Percentiles rank a stretch among this genome's conserved stretches.
phyloP scores from a whole-genome alignment of 2,113 vertebrate genomes.

The Oncorhynchus masou region DNA sequence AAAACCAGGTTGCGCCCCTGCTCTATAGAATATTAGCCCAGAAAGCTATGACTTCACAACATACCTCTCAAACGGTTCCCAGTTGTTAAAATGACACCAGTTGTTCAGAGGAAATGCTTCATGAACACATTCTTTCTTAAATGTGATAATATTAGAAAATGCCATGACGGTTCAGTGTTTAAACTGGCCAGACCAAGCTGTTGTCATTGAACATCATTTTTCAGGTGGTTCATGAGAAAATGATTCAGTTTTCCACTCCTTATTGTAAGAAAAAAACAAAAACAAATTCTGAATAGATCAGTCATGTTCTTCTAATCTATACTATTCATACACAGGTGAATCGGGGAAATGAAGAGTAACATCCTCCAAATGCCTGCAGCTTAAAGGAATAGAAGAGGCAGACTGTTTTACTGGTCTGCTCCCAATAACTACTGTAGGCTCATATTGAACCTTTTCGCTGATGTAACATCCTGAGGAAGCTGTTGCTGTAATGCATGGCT shows the following conservation, averaged over 20 bases:
- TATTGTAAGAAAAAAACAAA: neutral
- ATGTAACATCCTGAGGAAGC: slow-evolving; percentile 64
- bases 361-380: slow-evolving; percentile 20
- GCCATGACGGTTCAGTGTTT: slow-evolving; percentile 21
- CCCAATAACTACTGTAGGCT: slow-evolving; percentile 14
- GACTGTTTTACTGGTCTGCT: slow-evolving; percentile 17
- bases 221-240: slow-evolving; percentile 13
- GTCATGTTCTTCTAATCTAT: neutral
- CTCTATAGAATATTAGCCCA: slow-evolving; percentile 51
- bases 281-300: neutral
- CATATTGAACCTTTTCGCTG: slow-evolving; percentile 43
- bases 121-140: slow-evolving; percentile 29
- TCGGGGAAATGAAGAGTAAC: slow-evolving; percentile 28
- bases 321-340: slow-evolving; percentile 20
- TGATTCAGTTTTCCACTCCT: neutral
- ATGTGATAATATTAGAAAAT: slow-evolving; percentile 29
- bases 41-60: slow-evolving; percentile 66
- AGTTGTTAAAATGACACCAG: slow-evolving; percentile 55
- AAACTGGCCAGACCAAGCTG: slow-evolving; percentile 12
- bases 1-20: slow-evolving; percentile 9
- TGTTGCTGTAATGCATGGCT: slow-evolving; percentile 52
- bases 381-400: neutral
- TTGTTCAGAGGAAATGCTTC: slow-evolving; percentile 39
- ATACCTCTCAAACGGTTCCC: slow-evolving; percentile 67
- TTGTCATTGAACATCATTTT: slow-evolving; percentile 18